Evolutionary conservation across 2,113 vertebrate genomes (phyloP), one percentile per base, ranked within the genome.

Genomic region (Lycaon pictus): DNA sequence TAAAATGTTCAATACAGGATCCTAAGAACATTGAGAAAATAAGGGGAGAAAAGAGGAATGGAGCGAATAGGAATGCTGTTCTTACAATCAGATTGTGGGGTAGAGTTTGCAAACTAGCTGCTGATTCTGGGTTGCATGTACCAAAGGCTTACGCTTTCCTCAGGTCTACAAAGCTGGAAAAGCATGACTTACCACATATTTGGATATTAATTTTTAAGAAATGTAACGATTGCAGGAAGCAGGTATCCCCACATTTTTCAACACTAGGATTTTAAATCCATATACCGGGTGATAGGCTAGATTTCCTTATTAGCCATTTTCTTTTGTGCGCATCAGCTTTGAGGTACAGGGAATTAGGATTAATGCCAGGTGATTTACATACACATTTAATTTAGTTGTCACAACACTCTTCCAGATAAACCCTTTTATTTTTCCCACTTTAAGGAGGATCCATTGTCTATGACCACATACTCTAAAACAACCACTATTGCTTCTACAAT

Each of bases 381-480:
- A 85, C 32, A 90, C 69, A 94, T 96, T 95, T 97, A 95, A 97
- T 97, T 94, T 97, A 95, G 88, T 95, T 97, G 96, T 97, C 93
- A 85, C 81, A 97, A 93, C 58, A 81, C 23, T 89, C 93, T 97
- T 92, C 69, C 87, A 97, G 83, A 96, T 92, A 96, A 96, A n/a
- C 83, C 69, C 72, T 95, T 95, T 88, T 81, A 58, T 90, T 95
- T 97, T 85, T 87, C 37, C 80, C 53, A 58, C 87, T 90, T 93
- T 95, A 92, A 95, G 93, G 85, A 97, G 80, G 58, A 81, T 74
- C 71, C 81, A 85, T 91, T 93, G 88, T 97, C 85, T 96, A 35
- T 51, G 63, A 85, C 91, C 29, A 15, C 3, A 6, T 11, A 94
- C 77, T 58, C 55, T 88, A 43, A 87, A 95, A 88, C 22, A 84